phyloP scores from a whole-genome alignment of 2,888 invertebrate genomes.

The Scotopteryx bipunctaria region DNA sequence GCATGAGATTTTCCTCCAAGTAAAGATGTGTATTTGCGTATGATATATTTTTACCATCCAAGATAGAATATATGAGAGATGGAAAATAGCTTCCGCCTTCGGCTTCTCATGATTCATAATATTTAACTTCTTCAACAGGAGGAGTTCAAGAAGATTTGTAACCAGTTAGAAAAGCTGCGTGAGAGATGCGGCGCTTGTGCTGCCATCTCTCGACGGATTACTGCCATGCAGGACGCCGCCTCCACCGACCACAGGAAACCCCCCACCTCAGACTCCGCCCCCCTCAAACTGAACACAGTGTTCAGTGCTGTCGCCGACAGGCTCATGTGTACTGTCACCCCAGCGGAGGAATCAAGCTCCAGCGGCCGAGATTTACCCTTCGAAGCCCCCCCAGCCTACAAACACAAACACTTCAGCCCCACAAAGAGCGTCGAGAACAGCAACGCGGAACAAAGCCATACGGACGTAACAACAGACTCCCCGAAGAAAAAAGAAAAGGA shows the following conservation, averaged over 20 bases:
- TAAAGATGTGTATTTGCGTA: no score
- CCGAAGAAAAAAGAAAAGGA: constrained; percentile 69
- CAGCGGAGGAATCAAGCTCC: constrained; percentile 77
- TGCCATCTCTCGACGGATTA: constrained; percentile 88
- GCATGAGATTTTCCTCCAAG: no score
- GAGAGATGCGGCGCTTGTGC: constrained; percentile 90
- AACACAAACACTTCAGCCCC: constrained; percentile 78
- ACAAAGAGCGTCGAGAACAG: constrained; percentile 69
- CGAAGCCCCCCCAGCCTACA: constrained; percentile 74
- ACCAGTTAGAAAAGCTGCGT: constrained; percentile 90
- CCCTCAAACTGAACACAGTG: constrained; percentile 77
- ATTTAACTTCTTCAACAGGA: constrained; percentile 84
- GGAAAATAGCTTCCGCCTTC: no score
- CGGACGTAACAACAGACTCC: constrained; percentile 72
- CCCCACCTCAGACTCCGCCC: constrained; percentile 75
- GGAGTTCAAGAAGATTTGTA: constrained; percentile 91
- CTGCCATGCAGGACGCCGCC: constrained; percentile 92
- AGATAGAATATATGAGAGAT: no score
- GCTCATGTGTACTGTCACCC: constrained; percentile 78
- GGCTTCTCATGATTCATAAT: no score
- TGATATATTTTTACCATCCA: no score
- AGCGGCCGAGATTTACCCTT: constrained; percentile 76
- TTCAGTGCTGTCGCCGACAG: constrained; percentile 80
- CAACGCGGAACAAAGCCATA: constrained; percentile 70
- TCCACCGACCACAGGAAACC: constrained; percentile 78